Evolutionary conservation across 2,797 vertebrate genomes (phyloP), one percentile per base, ranked within the genome.

Genomic region (Bufotes viridis): DNA sequence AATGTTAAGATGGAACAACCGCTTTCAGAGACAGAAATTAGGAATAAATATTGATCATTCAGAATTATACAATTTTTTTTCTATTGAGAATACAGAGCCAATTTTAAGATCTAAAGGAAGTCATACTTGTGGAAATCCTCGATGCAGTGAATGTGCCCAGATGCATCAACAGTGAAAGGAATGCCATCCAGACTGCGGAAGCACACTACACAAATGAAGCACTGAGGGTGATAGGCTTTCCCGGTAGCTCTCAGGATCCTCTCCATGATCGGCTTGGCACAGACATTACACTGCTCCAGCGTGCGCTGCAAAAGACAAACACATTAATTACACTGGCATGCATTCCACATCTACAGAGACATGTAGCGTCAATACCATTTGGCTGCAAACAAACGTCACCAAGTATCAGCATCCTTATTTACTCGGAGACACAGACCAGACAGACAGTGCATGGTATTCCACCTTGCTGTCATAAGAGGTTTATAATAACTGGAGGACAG

Each of bases 101-200:
- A 15, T 42, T 18, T 49, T 3, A 20, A 4, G 22, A 7, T 6
- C 58, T 5, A 1, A 51, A 75, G 20, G 58, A 42, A 61, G 20
- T 5, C 95, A 3, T 96, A 99, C 98, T 97, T 99, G 95, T 99
- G 98, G 91, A 99, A 99, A 94, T 99, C 98, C 93, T 99, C 97
- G 4, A 99, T 99, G 96, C 98, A 99, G 94, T 99, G 97, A 93
- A 99, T 98, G 93, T 98, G 98, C 88, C 99, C 99, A 22, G 96
- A 95, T 0, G 98, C 96, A 1, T 99, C 98, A 91, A 99, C 98
- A 0, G 98, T 99, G 94, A 99, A 99, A 0, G 98, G 98, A 90
- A 99, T 96, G 22, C 98, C 98, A 8, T 99, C 98, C 94, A 99
- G 94, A 93, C 97, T 99, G 92, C 96, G 97, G 86, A 95, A 96